Conservation (phyloP, 1,140 invertebrate species). For the Euura lappo region DNA sequence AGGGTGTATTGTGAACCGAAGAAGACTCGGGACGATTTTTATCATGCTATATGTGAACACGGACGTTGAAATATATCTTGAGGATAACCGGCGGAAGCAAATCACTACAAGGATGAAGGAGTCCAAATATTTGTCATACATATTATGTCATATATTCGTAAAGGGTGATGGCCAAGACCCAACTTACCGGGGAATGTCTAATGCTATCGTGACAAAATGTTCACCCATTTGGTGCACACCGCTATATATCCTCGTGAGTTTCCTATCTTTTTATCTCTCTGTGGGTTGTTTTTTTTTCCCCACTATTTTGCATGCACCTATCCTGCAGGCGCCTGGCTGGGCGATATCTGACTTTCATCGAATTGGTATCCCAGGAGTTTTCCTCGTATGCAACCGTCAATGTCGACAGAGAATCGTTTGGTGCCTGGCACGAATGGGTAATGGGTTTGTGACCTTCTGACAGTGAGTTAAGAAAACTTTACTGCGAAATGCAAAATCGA, state of each 20-base stretch:
- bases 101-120: background rate
- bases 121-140: background rate
- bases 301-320: background rate
- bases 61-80: no score
- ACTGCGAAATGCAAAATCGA: no score
- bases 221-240: background rate
- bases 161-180: background rate
- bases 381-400: background rate
- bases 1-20: no score
- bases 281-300: slow-evolving; percentile 27
- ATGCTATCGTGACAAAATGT: slow-evolving; percentile 1
- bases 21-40: no score
- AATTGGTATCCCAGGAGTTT: background rate
- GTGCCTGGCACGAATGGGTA: background rate
- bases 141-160: background rate
- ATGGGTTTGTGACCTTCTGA: no score
- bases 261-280: background rate
- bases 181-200: background rate
- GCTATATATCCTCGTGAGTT: slow-evolving; percentile 11
- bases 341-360: slow-evolving; percentile 9
- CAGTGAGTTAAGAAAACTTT: no score
- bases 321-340: background rate
- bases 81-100: no score
- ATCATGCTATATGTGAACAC: no score
- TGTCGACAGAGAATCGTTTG: slow-evolving; percentile 1